phyloP scores from a whole-genome alignment of 2,797 vertebrate species.

The Vultur gryphus region DNA sequence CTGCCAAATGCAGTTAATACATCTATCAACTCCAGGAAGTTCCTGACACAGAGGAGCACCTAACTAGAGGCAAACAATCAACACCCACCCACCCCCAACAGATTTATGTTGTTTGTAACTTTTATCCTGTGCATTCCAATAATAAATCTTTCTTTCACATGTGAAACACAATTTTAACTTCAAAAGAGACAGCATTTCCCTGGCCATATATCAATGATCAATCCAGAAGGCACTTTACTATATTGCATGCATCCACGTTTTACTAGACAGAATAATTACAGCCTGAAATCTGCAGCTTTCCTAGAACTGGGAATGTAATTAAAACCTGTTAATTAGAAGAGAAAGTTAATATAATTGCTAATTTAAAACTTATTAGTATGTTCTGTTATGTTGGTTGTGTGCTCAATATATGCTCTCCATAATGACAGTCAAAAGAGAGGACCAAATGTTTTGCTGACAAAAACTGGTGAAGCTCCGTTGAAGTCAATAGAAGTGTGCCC shows the following conservation, averaged over 20 bases:
- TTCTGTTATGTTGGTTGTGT: not conserved
- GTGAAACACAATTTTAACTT: not conserved
- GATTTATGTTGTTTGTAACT: not conserved
- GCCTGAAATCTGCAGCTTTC: not conserved
- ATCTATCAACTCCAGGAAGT: not conserved
- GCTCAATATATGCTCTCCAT: not conserved
- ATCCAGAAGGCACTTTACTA: not conserved
- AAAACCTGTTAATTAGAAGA: not conserved
- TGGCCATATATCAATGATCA: not conserved
- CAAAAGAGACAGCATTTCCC: not conserved
- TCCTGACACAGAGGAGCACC: not conserved
- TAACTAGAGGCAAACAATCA: not conserved
- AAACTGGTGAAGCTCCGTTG: not conserved
- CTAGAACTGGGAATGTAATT: not conserved
- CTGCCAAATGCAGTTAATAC: not conserved
- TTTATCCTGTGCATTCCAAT: not conserved
- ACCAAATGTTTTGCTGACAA: not conserved
- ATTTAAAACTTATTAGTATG: not conserved
- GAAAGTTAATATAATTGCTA: not conserved
- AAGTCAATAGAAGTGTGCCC: not conserved
- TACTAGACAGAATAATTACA: not conserved
- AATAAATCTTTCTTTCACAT: not conserved
- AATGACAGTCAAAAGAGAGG: not conserved
- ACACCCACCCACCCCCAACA: fast-evolving
- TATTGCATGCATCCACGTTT: not conserved